Conservation (phyloP, 2,797 vertebrate genomes). For the Gallinago solitaria region DNA sequence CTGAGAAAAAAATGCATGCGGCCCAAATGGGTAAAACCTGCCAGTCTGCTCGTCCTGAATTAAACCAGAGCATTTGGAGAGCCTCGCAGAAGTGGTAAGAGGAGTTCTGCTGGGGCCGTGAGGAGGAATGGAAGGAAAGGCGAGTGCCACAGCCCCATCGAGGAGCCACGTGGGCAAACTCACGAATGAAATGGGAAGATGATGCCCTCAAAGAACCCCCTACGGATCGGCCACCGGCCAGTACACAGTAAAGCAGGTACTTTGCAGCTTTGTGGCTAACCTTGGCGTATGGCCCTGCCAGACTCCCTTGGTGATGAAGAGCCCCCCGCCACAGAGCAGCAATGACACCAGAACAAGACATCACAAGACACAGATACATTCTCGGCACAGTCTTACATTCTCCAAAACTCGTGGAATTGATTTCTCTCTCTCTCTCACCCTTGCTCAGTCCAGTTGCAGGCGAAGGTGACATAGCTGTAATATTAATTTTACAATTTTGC, state of each 20-base stretch:
- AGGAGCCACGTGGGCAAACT: background rate
- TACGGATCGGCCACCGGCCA: background rate
- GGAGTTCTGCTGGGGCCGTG: constrained; percentile 44
- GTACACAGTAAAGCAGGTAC: background rate
- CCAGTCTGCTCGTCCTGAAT: background rate
- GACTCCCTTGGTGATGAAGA: constrained; percentile 9
- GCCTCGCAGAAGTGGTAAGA: constrained; percentile 33
- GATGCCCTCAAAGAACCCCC: background rate
- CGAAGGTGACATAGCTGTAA: constrained; percentile 85
- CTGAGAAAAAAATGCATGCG: fast-evolving
- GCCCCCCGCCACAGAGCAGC: constrained; percentile 33
- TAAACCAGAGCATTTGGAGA: background rate
- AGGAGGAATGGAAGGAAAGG: background rate
- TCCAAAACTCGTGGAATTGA: constrained; percentile 83
- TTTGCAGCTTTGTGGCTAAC: background rate
- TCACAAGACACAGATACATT: constrained; percentile 72
- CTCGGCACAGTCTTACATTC: constrained; percentile 79
- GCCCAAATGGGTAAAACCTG: background rate
- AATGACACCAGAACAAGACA: constrained; percentile 73
- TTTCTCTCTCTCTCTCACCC: constrained; percentile 83
- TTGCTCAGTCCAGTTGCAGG: constrained; percentile 84
- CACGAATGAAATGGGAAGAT: background rate
- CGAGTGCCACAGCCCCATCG: background rate
- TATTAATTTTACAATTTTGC: constrained; percentile 82
- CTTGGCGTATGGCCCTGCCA: background rate